phyloP scores from a whole-genome alignment of 2,888 invertebrate species.

The Cybosia mesomella region DNA sequence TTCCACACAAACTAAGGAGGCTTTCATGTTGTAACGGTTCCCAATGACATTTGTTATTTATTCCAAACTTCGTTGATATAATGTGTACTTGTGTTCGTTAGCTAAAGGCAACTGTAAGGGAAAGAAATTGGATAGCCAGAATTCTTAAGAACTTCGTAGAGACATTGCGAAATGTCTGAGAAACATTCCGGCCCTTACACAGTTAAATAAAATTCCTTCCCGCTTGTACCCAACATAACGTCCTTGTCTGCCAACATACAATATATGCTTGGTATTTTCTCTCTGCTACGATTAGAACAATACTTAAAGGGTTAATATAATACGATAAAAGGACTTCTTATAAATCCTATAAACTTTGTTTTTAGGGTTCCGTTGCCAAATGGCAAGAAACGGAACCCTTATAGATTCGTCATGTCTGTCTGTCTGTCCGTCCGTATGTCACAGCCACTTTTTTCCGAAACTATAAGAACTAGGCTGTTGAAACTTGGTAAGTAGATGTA shows the following conservation, averaged over 20 bases:
- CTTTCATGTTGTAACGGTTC: constrained; percentile 19
- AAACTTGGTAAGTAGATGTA: no score
- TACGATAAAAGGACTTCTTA: not conserved
- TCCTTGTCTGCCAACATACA: constrained; percentile 16
- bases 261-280: constrained; percentile 27
- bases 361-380: no score
- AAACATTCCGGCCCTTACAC: constrained; percentile 58
- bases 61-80: constrained; percentile 19
- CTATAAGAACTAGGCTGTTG: no score
- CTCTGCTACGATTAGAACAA: not conserved
- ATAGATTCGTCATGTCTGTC: no score
- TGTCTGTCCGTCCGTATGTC: no score
- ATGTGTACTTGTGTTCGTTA: constrained; percentile 21
- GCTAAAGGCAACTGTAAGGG: constrained; percentile 25
- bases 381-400: no score
- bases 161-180: constrained; percentile 54
- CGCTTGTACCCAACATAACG: constrained; percentile 25
- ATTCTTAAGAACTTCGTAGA: constrained; percentile 52
- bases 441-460: no score
- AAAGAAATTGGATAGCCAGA: constrained; percentile 53
- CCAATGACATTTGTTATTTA: constrained; percentile 28
- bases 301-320: not conserved
- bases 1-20: constrained; percentile 27
- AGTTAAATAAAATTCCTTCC: constrained; percentile 48
- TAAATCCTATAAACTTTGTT: not conserved